These are phyloP conservation scores for Macrosteles quadrilineatus DNA, from an alignment of 1,140 invertebrate species.

Conservation along the genomic window DNA sequence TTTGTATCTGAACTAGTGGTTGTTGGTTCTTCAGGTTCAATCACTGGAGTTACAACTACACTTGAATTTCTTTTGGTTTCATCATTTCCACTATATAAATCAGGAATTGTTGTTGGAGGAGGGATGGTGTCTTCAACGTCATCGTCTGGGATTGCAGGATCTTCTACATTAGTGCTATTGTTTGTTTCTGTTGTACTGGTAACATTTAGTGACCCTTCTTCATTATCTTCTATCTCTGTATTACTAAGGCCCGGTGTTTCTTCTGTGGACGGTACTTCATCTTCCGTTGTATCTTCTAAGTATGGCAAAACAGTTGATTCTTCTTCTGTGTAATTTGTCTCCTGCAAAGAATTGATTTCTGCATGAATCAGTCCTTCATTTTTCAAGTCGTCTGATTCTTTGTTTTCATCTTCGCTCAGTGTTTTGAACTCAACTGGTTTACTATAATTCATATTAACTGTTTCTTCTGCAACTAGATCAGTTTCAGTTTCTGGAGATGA, in stretches of 20 bases:
- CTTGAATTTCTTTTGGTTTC: not conserved
- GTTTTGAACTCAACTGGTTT: constrained; percentile 13
- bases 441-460: not conserved
- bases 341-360: not conserved
- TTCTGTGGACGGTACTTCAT: not conserved
- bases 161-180: not conserved
- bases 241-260: not conserved
- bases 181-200: constrained; percentile 7
- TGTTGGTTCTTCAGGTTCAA: not conserved
- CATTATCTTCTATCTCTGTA: not conserved
- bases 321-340: not conserved
- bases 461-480: not conserved
- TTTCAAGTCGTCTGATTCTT: not conserved
- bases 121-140: not conserved
- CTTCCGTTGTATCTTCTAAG: not conserved
- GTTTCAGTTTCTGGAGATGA: not conserved
- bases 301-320: not conserved
- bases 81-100: not conserved
- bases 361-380: constrained; percentile 4
- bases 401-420: not conserved
- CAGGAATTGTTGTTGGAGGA: not conserved
- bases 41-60: not conserved
- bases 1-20: not conserved
- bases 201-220: not conserved
- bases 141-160: not conserved